A percentile compares a stretch with the other conserved stretches of the same genome.
phyloP scores from a whole-genome alignment of 2,113 vertebrate genomes.

The Tichodroma muraria region DNA sequence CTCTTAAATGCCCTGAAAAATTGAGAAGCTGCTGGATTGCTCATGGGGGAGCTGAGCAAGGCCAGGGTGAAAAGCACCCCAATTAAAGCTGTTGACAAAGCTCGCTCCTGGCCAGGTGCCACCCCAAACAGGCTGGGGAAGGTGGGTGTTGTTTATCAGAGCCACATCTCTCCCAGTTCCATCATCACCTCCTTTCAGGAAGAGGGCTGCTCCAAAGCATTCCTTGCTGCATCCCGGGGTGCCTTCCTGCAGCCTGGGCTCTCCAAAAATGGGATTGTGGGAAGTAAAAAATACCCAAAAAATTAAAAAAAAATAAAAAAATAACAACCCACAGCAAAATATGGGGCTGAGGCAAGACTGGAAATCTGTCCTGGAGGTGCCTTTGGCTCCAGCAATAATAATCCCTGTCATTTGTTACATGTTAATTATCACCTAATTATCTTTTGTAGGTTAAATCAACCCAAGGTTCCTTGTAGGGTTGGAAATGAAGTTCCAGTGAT shows the following conservation, averaged over 20 bases:
- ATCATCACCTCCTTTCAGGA: constrained; percentile 54
- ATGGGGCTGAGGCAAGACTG: not conserved
- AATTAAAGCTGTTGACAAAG: constrained; percentile 59
- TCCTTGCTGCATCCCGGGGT: constrained; percentile 17
- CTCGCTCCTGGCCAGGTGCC: no score
- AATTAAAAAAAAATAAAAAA: not conserved
- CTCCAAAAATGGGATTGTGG: not conserved
- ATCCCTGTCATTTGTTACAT: constrained; percentile 1
- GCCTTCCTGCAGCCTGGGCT: constrained; percentile 5
- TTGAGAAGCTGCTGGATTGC: not conserved
- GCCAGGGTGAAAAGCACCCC: not conserved
- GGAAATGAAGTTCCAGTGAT: not conserved
- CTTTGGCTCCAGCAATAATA: constrained; percentile 42
- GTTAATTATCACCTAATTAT: constrained; percentile 50
- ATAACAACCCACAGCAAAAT: not conserved
- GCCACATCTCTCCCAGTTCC: constrained; percentile 55
- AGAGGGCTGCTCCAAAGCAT: constrained; percentile 35
- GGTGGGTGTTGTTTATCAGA: constrained; percentile 61
- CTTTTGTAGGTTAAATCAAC: constrained; percentile 5
- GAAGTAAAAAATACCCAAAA: not conserved
- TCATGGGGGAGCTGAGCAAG: not conserved
- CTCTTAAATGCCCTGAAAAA: not conserved
- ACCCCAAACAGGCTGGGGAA: constrained; percentile 59
- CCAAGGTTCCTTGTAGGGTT: not conserved
- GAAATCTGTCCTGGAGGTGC: constrained; percentile 10